Conservation (phyloP, 2,888 invertebrate species). For the Melitaea athalia region DNA sequence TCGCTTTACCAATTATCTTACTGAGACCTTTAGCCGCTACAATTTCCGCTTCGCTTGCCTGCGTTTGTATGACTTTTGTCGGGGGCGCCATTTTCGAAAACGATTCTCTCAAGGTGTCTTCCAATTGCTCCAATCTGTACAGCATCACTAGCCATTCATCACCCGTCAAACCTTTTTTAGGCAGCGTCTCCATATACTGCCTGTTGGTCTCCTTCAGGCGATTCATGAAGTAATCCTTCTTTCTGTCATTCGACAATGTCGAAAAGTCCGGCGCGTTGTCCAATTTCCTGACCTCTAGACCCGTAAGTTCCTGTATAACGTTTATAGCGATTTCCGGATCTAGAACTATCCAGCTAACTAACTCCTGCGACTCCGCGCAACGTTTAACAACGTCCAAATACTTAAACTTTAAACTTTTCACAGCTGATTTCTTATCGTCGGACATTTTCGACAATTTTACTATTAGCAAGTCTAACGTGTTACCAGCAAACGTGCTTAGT, state of each 20-base stretch:
- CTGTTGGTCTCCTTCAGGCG: constrained; percentile 63
- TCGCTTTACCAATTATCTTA: constrained; percentile 71
- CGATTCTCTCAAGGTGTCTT: constrained; percentile 59
- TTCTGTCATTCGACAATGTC: constrained; percentile 54
- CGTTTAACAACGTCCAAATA: constrained; percentile 66
- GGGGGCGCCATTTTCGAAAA: constrained; percentile 56
- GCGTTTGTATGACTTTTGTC: constrained; percentile 44
- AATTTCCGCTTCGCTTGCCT: constrained; percentile 70
- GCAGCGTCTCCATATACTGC: constrained; percentile 66
- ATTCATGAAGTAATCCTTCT: constrained; percentile 63
- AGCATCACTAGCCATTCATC: constrained; percentile 75
- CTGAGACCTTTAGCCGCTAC: constrained; percentile 73
- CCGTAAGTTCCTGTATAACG: constrained; percentile 67
- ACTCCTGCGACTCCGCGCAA: constrained; percentile 64
- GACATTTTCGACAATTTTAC: constrained; percentile 67
- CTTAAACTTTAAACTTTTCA: constrained; percentile 67
- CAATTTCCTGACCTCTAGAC: constrained; percentile 54
- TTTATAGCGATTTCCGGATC: constrained; percentile 66
- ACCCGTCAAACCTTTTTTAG: constrained; percentile 61
- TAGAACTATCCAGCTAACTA: constrained; percentile 61
- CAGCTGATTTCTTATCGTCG: constrained; percentile 60
- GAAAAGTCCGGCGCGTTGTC: constrained; percentile 58
- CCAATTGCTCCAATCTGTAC: constrained; percentile 65
- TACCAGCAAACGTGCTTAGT: constrained; percentile 59
- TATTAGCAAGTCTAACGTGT: constrained; percentile 66